phyloP scores from a whole-genome alignment of 2,113 vertebrate genomes.

The Corythoichthys haematopterus region DNA sequence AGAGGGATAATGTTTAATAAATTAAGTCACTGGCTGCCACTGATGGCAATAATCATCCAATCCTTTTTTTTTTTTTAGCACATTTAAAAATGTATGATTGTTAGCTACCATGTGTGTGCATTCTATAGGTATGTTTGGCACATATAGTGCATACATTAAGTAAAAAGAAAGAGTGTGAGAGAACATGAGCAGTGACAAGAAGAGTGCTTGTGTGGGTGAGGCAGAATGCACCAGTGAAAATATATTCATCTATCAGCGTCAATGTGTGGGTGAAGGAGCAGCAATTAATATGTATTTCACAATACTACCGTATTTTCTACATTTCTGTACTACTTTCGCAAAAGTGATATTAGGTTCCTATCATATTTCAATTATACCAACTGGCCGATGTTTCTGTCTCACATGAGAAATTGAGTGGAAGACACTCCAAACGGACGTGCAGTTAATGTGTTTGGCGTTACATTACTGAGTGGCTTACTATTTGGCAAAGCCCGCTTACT shows the following conservation, averaged over 20 bases:
- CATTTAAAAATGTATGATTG: too few species aligned
- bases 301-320: slow-evolving; percentile 12
- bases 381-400: slow-evolving; percentile 36
- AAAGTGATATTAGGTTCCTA: slow-evolving; percentile 52
- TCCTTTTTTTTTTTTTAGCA: too few species aligned
- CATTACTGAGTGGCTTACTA: neutral
- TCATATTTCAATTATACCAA: slow-evolving; percentile 57
- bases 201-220: slow-evolving; percentile 60
- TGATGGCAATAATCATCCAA: too few species aligned
- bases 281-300: slow-evolving; percentile 58
- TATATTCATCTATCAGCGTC: slow-evolving; percentile 58
- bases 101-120: neutral
- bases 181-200: slow-evolving; percentile 27
- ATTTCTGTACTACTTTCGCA: neutral
- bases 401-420: neutral
- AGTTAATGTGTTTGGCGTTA: neutral
- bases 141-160: slow-evolving; percentile 5
- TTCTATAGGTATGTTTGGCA: slow-evolving; percentile 2
- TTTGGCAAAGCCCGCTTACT: neutral
- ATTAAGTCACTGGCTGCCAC: too few species aligned
- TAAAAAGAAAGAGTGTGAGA: slow-evolving; percentile 20
- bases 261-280: slow-evolving; percentile 60
- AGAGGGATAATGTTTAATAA: too few species aligned
- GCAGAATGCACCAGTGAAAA: slow-evolving; percentile 58
- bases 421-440: neutral